These are phyloP conservation scores for Xenopus borealis DNA, from an alignment of 2,113 vertebrate species.

Conservation along the genomic window DNA sequence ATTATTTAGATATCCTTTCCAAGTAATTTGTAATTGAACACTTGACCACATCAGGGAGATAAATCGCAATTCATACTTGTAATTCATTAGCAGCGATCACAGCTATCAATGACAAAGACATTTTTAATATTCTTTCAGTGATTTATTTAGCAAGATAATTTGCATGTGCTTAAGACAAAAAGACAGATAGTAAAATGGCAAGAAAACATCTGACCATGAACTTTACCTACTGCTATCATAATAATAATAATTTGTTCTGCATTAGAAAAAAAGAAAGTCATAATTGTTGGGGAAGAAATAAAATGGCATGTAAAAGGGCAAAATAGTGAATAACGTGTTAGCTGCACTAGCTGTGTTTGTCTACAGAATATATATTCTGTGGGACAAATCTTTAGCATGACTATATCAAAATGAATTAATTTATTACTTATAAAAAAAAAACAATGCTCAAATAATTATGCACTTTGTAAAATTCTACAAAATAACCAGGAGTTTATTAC, in stretches of 20 bases:
- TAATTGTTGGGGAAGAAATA: conserved; percentile 30
- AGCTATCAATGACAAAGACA: conserved; percentile 40
- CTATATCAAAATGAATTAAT: not conserved
- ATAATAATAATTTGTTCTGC: conserved; percentile 43
- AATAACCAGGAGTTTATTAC: conserved; percentile 5
- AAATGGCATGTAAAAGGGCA: conserved; percentile 31
- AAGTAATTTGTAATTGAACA: conserved; percentile 45
- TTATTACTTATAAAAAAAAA: conserved; percentile 22
- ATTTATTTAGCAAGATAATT: conserved; percentile 42
- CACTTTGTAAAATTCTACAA: conserved; percentile 14
- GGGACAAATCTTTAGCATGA: not conserved
- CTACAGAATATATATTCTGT: not conserved
- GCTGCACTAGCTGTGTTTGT: conserved; percentile 1
- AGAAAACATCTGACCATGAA: conserved; percentile 30
- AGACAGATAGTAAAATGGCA: conserved; percentile 21
- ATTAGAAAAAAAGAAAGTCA: conserved; percentile 20
- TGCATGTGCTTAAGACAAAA: conserved; percentile 39
- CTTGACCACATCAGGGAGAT: conserved; percentile 47
- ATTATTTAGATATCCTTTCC: conserved; percentile 43
- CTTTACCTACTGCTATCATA: conserved; percentile 24
- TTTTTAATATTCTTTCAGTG: conserved; percentile 43
- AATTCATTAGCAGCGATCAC: conserved; percentile 41
- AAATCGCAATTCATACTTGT: conserved; percentile 43
- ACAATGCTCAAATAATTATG: not conserved
- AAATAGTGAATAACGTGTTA: conserved; percentile 6